Base-by-base conservation (phyloP, 30 jellyfish, hydroid and myxozoan species). In the Sanderia malayensis region DNA sequence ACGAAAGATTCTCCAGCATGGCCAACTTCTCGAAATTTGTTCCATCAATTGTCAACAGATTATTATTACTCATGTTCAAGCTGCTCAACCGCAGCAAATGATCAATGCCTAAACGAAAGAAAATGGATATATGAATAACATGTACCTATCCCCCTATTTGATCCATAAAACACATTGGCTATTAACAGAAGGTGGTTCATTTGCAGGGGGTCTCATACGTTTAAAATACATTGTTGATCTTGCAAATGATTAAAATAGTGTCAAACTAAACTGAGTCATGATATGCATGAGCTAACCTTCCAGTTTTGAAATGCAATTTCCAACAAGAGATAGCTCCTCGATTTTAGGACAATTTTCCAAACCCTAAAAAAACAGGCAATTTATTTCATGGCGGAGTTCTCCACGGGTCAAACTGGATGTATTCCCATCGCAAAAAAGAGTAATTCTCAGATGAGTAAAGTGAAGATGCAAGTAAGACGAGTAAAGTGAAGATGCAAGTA, bases 221-320 rank as follows among this genome's bases (percentile, higher is more conserved):
- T n/a, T n/a, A n/a, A n/a, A n/a, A n/a, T n/a, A n/a, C n/a, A n/a
- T n/a, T n/a, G n/a, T n/a, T n/a, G n/a, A n/a, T n/a, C n/a, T n/a
- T n/a, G n/a, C n/a, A 45, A 45, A 45, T 45, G 58, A 20, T 1
- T 2, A 45, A 70, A 70, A 64, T 1, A 23, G 70, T 18, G 1
- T 18, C 29, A 52, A 52, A 52, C 19, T 18, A 2, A 2, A 26
- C 6, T 2, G 4, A 52, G 18, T 8, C 58, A 44, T 8, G 10
- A 8, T 8, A 8, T 44, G 18, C 58, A 8, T 44, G 10, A 44
- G 24, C 67, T 28, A 31, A 87, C 96, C 96, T 62, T 89, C 97
- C 26, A 89, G 63, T 46, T 77, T 89, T 0, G 97, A 63, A 34
- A 89, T 82, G 62, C 95, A 82, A 46, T 89, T 89, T 17, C 88